Base-by-base conservation (phyloP, 2,113 vertebrate species). In the Chascanopsetta lugubris region DNA sequence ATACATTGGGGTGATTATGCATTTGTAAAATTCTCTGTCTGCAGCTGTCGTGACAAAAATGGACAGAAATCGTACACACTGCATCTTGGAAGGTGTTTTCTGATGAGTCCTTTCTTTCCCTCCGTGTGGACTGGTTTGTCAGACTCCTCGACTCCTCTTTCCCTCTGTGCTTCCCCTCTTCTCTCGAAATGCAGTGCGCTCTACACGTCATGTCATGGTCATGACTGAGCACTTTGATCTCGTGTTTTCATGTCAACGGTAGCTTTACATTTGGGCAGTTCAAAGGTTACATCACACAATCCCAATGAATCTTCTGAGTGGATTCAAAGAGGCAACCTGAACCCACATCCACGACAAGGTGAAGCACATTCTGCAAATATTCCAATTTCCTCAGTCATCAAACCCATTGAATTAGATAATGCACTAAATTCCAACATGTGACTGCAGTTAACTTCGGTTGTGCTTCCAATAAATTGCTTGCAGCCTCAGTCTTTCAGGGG, bases 231-330 rank as follows among this genome's bases (percentile, higher is more conserved):
- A 34, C 81, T 38, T 61, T 70, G 48, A 67, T 67, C 61, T 65
- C 48, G 40, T 71, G 65, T 67, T 82, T 83, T 69, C 43, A 64
- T 82, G 77, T 83, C 75, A 67, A 65, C 72, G 65, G 51, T 18
- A 36, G 2, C 47, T 75, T 80, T 68, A 61, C 65, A 68, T 75
- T n/a, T 29, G 6, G 48, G 49, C 54, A 4, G 61, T 47, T n/a
- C 67, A 67, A 25, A 80, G 66, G 75, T 69, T 21, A 74, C 32
- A 30, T 34, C 50, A 1, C 8, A 7, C n/a, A 49, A 49, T 77
- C 75, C 56, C 45, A 72, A 47, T 57, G 50, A 71, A 61, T 71
- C 18, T 50, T n/a, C n/a, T n/a, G n/a, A n/a, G n/a, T n/a, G n/a
- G n/a, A n/a, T n/a, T n/a, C n/a, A n/a, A n/a, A n/a, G n/a, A n/a